Evolutionary conservation across 2,797 vertebrate genomes (phyloP), one percentile per base, ranked within the genome.

Genomic region (Triplophysa bombifrons): DNA sequence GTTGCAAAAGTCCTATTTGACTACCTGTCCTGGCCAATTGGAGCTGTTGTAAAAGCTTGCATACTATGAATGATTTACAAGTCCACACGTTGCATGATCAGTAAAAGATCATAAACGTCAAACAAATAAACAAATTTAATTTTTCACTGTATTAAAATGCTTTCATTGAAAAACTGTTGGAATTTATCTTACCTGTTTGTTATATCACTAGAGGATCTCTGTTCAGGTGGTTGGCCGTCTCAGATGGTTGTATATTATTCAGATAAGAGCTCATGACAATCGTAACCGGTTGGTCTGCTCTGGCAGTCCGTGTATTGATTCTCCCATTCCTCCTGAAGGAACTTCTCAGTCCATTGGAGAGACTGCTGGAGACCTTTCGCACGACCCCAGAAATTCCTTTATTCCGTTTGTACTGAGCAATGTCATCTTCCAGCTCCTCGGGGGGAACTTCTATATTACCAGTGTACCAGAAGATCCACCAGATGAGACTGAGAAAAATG

Each of bases 401-500:
- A 44, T 84, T 89, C 84, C 68, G 91, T 76, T 92, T 91, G 16
- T 83, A 84, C 50, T 92, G 53, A 4, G 88, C 92, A 77, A 93
- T 89, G 80, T 96, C 94, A 77, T 95, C 94, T 86, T 90, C 88
- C 83, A 95, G 90, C 80, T 94, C 94, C 61, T 94, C 95, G 0
- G 86, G 90, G 0, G 94, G 93, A 76, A 97, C 93, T n/a, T 97
- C 96, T 25, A 98, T 93, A 91, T 98, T 99, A 60, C 95, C 95
- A 0, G 94, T 92, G 92, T 95, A 97, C 98, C 98, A 98, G 90
- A 97, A 96, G 76, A 98, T 92, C 97, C 97, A 98, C 96, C 96
- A 98, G 84, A 98, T 92, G 53, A 98, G 92, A 88, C 97, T 97
- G 85, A 97, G 83, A 90, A 99, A 96, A 88, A 98, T 93, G 84